Percentiles rank a stretch among this genome's conserved stretches.
These are phyloP conservation scores for Campylomormyrus numenius DNA, from an alignment of 2,113 vertebrate species.

Conservation along the genomic window DNA sequence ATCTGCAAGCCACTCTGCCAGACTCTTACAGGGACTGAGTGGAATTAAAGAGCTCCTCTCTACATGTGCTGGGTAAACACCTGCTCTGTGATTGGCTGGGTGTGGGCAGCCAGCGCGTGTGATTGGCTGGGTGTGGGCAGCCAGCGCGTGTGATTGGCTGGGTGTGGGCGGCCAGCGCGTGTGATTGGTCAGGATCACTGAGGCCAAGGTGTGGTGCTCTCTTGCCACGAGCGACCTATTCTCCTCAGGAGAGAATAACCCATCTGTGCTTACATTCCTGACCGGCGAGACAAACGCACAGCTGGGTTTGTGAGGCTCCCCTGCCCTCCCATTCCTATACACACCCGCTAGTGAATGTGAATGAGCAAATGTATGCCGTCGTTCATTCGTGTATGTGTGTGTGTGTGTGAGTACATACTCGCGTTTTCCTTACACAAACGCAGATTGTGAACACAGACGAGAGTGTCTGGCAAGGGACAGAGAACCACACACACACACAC, in stretches of 20 bases:
- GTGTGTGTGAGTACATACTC: neutral
- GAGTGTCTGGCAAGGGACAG: neutral
- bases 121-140: no score
- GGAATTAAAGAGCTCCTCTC: neutral
- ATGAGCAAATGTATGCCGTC: neutral
- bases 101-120: neutral
- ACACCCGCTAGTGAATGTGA: neutral
- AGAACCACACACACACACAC: neutral
- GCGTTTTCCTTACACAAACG: neutral
- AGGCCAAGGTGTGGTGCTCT: neutral
- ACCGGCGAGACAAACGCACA: neutral
- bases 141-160: neutral
- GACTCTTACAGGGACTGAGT: neutral
- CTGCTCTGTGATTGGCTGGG: neutral
- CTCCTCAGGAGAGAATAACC: neutral
- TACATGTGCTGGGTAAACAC: neutral
- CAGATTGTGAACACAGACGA: neutral
- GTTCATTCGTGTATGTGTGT: neutral
- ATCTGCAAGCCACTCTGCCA: no score
- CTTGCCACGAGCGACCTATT: neutral
- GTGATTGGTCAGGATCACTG: neutral
- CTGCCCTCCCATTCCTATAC: neutral
- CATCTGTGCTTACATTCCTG: slow-evolving; percentile 5
- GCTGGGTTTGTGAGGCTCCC: neutral
- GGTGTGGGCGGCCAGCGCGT: neutral